These are phyloP conservation scores for Sciurus niger DNA, from an alignment of 2,113 vertebrate genomes.

Conservation along the genomic window DNA sequence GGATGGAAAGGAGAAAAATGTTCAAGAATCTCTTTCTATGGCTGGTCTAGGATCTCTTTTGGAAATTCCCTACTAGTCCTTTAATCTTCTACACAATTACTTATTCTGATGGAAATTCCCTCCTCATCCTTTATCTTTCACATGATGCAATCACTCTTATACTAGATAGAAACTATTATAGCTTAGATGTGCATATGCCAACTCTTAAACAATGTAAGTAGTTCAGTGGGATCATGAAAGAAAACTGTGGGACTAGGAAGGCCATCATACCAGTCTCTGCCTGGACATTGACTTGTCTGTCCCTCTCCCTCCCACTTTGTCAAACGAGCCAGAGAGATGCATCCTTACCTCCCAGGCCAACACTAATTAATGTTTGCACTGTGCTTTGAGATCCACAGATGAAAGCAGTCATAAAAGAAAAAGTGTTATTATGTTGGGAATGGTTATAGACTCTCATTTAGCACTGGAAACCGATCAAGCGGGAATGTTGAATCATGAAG, in stretches of 20 bases:
- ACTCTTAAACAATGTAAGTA: background rate
- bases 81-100: background rate
- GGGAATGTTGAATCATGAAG: slow-evolving; percentile 70
- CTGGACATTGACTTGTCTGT: background rate
- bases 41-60: background rate
- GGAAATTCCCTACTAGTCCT: slow-evolving; percentile 25
- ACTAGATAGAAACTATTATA: slow-evolving; percentile 16
- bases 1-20: accelerated
- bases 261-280: slow-evolving; percentile 28
- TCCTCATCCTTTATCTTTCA: slow-evolving; percentile 18
- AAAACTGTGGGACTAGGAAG: background rate
- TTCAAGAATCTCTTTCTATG: background rate
- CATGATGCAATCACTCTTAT: background rate
- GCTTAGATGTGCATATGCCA: background rate
- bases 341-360: slow-evolving; percentile 71
- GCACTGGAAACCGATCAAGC: slow-evolving; percentile 81
- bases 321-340: slow-evolving; percentile 45
- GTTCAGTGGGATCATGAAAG: background rate
- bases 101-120: slow-evolving; percentile 14
- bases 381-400: slow-evolving; percentile 83
- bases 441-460: slow-evolving; percentile 78
- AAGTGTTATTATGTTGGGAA: slow-evolving; percentile 67
- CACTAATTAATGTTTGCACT: slow-evolving; percentile 75
- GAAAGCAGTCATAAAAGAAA: slow-evolving; percentile 81
- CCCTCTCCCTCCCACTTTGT: slow-evolving; percentile 10